Evolutionary conservation across 2,113 vertebrate genomes (phyloP).

Genomic region (Rhineura floridana): DNA sequence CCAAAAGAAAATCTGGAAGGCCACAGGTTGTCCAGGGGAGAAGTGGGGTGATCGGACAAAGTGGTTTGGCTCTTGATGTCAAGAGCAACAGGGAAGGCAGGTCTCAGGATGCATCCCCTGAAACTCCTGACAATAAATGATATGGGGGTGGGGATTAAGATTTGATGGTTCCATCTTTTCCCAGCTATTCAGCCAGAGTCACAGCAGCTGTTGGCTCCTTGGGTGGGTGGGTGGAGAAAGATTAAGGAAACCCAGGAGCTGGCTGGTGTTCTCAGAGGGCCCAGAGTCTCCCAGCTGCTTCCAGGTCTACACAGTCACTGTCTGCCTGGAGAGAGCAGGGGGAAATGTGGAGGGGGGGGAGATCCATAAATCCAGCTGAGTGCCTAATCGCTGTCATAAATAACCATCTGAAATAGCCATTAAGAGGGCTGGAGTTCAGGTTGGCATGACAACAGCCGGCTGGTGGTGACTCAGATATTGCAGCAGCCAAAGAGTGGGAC

Average conservation of each 20-base stretch:
- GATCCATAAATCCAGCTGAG: slow-evolving; percentile 46
- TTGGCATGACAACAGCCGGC: slow-evolving; percentile 53
- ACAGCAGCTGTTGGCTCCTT: not conserved
- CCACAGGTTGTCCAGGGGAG: too few species aligned
- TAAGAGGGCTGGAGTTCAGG: slow-evolving; percentile 47
- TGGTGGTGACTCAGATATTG: slow-evolving; percentile 13
- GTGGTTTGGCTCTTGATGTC: not conserved
- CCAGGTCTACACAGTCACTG: not conserved
- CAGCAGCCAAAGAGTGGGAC: not conserved
- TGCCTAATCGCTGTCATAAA: slow-evolving; percentile 52
- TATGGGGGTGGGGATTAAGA: not conserved
- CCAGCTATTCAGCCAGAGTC: slow-evolving; percentile 3
- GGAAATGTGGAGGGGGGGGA: slow-evolving; percentile 8
- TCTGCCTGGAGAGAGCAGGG: not conserved
- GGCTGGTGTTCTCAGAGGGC: not conserved
- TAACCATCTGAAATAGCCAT: slow-evolving; percentile 58
- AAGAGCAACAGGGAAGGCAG: not conserved
- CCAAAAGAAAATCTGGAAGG: too few species aligned
- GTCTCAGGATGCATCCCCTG: not conserved
- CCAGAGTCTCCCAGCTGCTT: not conserved
- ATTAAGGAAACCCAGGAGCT: not conserved
- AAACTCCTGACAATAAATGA: not conserved
- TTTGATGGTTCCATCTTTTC: not conserved
- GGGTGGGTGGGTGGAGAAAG: not conserved
- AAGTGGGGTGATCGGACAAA: not conserved